A percentile compares a stretch with the other conserved stretches of the same genome.
These are phyloP conservation scores for Astreopora myriophthalma DNA, from an alignment of 64 coral and sea anemone species.

Conservation along the genomic window DNA sequence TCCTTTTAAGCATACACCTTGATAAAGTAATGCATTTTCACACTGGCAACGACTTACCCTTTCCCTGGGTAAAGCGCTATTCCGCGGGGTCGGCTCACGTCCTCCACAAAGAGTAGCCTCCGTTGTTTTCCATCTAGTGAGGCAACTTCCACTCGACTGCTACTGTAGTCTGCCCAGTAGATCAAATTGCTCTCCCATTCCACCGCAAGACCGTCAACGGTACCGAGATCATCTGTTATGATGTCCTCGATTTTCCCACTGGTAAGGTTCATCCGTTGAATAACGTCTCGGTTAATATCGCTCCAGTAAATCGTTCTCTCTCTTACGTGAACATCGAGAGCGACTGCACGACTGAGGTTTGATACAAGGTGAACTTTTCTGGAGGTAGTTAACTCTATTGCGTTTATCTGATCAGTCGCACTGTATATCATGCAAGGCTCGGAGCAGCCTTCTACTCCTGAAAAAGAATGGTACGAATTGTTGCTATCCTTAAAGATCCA, in stretches of 20 bases:
- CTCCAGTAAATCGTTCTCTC: conserved; percentile 74
- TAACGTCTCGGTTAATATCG: conserved; percentile 12
- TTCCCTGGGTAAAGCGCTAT: conserved; percentile 68
- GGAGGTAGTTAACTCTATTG: neutral
- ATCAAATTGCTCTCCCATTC: conserved; percentile 67
- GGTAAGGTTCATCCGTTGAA: conserved; percentile 52
- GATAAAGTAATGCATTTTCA: neutral
- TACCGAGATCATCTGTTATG: conserved; percentile 35
- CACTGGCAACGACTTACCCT: conserved; percentile 13
- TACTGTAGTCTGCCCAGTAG: conserved; percentile 64
- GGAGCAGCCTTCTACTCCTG: neutral
- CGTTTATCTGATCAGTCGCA: neutral
- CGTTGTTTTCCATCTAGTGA: conserved; percentile 45
- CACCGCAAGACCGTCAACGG: conserved; percentile 66
- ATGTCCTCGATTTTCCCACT: conserved; percentile 13
- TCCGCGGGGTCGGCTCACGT: conserved; percentile 47
- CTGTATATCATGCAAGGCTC: conserved; percentile 18
- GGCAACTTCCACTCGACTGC: conserved; percentile 66
- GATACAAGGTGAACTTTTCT: neutral
- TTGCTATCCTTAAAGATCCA: no score
- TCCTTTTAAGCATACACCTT: neutral
- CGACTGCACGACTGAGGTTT: conserved; percentile 15
- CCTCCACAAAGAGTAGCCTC: neutral
- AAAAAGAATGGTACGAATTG: neutral
- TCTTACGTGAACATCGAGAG: conserved; percentile 66